A percentile compares a stretch with the other conserved stretches of the same genome.
These are phyloP conservation scores for Ceratina australensis DNA, from an alignment of 1,140 invertebrate genomes.

Conservation along the genomic window DNA sequence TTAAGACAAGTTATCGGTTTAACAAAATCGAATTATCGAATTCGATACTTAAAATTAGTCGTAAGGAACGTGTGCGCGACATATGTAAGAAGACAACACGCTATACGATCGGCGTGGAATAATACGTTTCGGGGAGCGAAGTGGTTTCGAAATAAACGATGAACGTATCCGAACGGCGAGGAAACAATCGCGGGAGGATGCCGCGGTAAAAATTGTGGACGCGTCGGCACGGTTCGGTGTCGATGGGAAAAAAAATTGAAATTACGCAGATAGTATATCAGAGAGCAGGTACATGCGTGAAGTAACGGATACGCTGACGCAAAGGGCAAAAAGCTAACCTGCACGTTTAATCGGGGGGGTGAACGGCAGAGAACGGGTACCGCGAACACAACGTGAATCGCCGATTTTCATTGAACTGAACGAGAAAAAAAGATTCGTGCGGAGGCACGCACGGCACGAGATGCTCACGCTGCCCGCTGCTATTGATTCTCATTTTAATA, in stretches of 20 bases:
- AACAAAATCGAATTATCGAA: neutral
- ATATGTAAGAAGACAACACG: constrained; percentile 28
- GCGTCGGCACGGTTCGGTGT: neutral
- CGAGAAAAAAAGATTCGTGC: constrained; percentile 6
- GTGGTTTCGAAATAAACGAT: constrained; percentile 10
- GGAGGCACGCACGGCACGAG: constrained; percentile 57
- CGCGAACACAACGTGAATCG: neutral
- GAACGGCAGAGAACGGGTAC: neutral
- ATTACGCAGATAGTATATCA: constrained; percentile 1
- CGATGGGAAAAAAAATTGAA: neutral
- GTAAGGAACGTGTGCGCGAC: constrained; percentile 1
- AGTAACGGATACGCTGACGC: constrained; percentile 27
- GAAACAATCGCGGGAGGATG: neutral
- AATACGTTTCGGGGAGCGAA: constrained; percentile 2
- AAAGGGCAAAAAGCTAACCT: constrained; percentile 44
- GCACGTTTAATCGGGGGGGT: constrained; percentile 7
- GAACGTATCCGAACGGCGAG: neutral
- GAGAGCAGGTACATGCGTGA: constrained; percentile 21
- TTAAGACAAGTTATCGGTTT: neutral
- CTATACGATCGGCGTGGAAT: constrained; percentile 17
- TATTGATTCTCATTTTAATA: constrained; percentile 70
- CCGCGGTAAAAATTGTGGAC: neutral
- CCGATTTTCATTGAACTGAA: constrained; percentile 19
- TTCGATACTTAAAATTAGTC: constrained; percentile 11
- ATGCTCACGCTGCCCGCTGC: constrained; percentile 65